phyloP scores from a whole-genome alignment of 1,140 invertebrate genomes.

The Rhyzopertha dominica region DNA sequence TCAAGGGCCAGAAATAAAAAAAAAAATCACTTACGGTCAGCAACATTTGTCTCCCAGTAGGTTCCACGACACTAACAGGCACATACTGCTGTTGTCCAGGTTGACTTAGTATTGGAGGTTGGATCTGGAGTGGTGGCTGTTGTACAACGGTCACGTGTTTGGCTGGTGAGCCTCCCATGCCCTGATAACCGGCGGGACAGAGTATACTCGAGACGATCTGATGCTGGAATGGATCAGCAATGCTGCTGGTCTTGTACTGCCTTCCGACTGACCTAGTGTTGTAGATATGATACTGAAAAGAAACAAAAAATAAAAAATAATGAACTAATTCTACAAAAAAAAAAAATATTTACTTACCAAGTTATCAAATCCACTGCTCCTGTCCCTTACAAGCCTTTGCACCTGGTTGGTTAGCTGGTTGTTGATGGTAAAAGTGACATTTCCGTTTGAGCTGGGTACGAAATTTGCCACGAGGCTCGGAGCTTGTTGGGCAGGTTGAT shows the following conservation, averaged over 20 bases:
- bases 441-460: conserved; percentile 72
- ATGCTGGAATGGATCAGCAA: conserved; percentile 72
- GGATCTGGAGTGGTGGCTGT: conserved; percentile 60
- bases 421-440: conserved; percentile 85
- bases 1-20: neutral
- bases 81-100: conserved; percentile 78
- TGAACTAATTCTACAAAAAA: neutral
- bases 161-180: conserved; percentile 71
- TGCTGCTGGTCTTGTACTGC: conserved; percentile 54
- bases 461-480: conserved; percentile 62
- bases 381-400: conserved; percentile 59
- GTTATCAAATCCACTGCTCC: conserved; percentile 63
- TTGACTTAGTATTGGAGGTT: conserved; percentile 63
- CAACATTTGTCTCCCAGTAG: conserved; percentile 61
- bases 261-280: conserved; percentile 68
- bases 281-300: conserved; percentile 80
- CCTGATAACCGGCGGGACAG: conserved; percentile 81
- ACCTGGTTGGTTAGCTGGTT: conserved; percentile 73
- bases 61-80: conserved; percentile 88
- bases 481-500: conserved; percentile 58
- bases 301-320: conserved; percentile 8
- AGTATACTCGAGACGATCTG: conserved; percentile 87
- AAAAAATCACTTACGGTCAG: conserved; percentile 50
- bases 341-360: conserved; percentile 44
- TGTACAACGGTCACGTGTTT: conserved; percentile 87